Conservation (phyloP, 2,797 vertebrate species). For the Anomalospiza imberbis region DNA sequence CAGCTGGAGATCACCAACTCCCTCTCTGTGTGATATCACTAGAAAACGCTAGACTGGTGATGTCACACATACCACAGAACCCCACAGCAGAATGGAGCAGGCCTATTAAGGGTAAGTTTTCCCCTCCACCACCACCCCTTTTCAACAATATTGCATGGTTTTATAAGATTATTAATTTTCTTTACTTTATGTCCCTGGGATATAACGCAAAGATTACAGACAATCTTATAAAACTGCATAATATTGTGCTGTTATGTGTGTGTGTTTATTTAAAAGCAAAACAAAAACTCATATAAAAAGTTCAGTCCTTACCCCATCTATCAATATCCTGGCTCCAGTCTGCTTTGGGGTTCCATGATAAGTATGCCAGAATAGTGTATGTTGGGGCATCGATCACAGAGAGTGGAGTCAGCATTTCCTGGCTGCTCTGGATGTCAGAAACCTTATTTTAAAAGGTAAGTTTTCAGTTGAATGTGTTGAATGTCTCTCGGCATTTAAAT, state of each 20-base stretch:
- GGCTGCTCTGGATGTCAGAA: slow-evolving; percentile 77
- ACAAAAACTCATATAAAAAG: neutral
- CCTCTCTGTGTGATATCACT: slow-evolving; percentile 68
- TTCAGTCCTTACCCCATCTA: slow-evolving; percentile 52
- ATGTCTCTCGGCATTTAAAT: neutral
- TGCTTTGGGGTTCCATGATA: slow-evolving; percentile 66
- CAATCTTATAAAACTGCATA: slow-evolving; percentile 73
- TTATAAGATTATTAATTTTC: slow-evolving; percentile 65
- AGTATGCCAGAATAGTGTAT: slow-evolving; percentile 45
- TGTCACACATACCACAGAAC: slow-evolving; percentile 67
- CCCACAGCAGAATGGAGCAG: slow-evolving; percentile 69
- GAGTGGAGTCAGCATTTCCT: slow-evolving; percentile 74
- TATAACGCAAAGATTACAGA: slow-evolving; percentile 51
- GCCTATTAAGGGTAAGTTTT: slow-evolving; percentile 71
- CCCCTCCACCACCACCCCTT: slow-evolving; percentile 55
- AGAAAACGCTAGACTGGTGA: slow-evolving; percentile 59
- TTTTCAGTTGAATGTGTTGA: slow-evolving; percentile 32
- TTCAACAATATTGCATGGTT: slow-evolving; percentile 72
- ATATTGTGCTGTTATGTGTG: slow-evolving; percentile 69
- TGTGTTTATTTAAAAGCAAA: slow-evolving; percentile 40
- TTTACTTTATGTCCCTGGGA: slow-evolving; percentile 49
- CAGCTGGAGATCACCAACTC: slow-evolving; percentile 71
- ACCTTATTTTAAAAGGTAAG: slow-evolving; percentile 70
- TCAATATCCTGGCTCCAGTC: slow-evolving; percentile 67
- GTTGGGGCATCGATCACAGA: slow-evolving; percentile 57